Conservation (phyloP, 2,888 invertebrate genomes). For the Drosophila tanythrix region DNA sequence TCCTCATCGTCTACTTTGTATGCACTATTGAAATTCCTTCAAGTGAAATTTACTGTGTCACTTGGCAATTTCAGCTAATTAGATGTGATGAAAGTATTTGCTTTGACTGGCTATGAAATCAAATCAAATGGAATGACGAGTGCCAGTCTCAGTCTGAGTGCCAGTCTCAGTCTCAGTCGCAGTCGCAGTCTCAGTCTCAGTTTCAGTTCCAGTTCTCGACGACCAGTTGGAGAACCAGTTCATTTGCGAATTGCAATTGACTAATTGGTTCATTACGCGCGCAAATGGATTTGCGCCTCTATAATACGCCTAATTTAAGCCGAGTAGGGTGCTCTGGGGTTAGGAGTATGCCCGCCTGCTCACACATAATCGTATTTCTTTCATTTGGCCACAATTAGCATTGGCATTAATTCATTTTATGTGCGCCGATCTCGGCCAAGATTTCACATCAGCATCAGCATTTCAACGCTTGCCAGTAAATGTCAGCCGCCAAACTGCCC, state of each 20-base stretch:
- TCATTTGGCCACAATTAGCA: slow-evolving; percentile 71
- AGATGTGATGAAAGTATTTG: slow-evolving; percentile 74
- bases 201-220: slow-evolving; percentile 13
- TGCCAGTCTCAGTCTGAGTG: not conserved
- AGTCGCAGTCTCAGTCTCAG: not conserved
- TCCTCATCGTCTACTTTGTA: slow-evolving; percentile 64
- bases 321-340: not conserved
- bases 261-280: slow-evolving; percentile 83
- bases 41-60: slow-evolving; percentile 80
- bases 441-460: slow-evolving; percentile 29
- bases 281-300: slow-evolving; percentile 82
- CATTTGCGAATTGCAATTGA: slow-evolving; percentile 59
- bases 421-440: slow-evolving; percentile 45
- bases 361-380: slow-evolving; percentile 57
- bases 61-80: slow-evolving; percentile 79
- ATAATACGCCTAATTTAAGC: slow-evolving; percentile 72
- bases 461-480: slow-evolving; percentile 80
- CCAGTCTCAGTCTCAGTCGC: not conserved
- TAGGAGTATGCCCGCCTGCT: not conserved
- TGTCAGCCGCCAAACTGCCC: slow-evolving; percentile 71
- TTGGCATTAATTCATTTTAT: slow-evolving; percentile 74
- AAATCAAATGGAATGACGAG: not conserved
- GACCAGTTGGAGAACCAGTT: slow-evolving; percentile 27
- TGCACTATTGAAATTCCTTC: slow-evolving; percentile 76
- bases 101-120: not conserved